Percentiles rank a stretch among this genome's conserved stretches.
phyloP scores from a whole-genome alignment of 1,140 invertebrate genomes.

The Epicauta chinensis region DNA sequence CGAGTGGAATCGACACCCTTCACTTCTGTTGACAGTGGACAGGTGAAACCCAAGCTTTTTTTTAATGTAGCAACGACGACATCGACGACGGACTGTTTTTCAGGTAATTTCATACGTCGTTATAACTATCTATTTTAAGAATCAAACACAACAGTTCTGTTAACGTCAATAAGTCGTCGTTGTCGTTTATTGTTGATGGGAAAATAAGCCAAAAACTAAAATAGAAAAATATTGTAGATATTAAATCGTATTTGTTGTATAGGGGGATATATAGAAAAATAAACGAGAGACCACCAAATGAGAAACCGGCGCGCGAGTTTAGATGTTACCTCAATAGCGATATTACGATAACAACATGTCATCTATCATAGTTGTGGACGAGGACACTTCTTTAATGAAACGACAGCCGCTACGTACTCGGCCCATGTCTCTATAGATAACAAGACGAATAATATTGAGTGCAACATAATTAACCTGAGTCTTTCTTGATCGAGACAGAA shows the following conservation, averaged over 20 bases:
- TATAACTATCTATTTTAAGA: slow-evolving; percentile 5
- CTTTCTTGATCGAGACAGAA: not conserved
- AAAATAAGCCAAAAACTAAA: no score
- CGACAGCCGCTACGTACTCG: slow-evolving; percentile 33
- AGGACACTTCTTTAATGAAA: slow-evolving; percentile 35
- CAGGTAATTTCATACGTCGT: slow-evolving; percentile 13
- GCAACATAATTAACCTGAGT: slow-evolving; percentile 28
- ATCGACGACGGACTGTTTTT: not conserved
- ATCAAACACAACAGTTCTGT: not conserved
- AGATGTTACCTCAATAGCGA: slow-evolving; percentile 17
- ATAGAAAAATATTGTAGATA: no score
- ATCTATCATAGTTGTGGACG: slow-evolving; percentile 34
- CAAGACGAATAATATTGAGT: slow-evolving; percentile 27
- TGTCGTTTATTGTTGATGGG: no score
- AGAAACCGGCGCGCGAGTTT: slow-evolving; percentile 7
- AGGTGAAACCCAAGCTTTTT: slow-evolving; percentile 12
- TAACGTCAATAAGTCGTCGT: no score
- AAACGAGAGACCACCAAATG: slow-evolving; percentile 17
- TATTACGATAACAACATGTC: slow-evolving; percentile 32
- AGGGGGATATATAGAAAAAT: no score
- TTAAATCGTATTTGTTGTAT: no score
- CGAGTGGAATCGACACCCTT: slow-evolving; percentile 3
- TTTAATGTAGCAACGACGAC: not conserved
- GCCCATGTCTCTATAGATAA: slow-evolving; percentile 28
- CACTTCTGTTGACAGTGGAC: not conserved